Conservation (phyloP, 2,113 vertebrate genomes). For the Tragulus kanchil region DNA sequence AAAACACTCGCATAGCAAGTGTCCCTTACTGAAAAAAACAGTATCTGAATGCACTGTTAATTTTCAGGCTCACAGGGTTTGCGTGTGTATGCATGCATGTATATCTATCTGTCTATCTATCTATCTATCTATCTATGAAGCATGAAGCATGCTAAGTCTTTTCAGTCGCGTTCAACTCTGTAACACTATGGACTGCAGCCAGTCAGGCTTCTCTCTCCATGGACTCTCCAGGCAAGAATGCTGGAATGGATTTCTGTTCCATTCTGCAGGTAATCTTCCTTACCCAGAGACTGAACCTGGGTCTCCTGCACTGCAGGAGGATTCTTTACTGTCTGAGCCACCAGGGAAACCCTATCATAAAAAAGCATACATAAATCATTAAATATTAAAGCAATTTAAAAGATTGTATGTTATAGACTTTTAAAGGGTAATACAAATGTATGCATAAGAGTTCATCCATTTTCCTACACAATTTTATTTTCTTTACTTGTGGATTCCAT, state of each 20-base stretch:
- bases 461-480: slow-evolving; percentile 9
- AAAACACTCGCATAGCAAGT: not conserved
- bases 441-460: not conserved
- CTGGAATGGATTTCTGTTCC: not conserved
- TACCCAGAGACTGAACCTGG: not conserved
- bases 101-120: not conserved
- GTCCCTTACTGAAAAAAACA: not conserved
- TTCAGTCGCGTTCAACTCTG: not conserved
- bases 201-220: rapidly evolving
- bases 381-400: slow-evolving; percentile 5
- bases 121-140: too few relatives aligned
- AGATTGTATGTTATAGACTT: not conserved
- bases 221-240: not conserved
- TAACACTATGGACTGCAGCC: not conserved
- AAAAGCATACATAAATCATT: not conserved
- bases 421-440: not conserved
- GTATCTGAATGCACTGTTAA: not conserved
- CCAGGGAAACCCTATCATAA: not conserved
- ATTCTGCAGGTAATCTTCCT: not conserved
- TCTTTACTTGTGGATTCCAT: not conserved
- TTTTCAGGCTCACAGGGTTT: not conserved
- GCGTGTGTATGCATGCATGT: not conserved
- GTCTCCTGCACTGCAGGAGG: not conserved
- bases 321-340: not conserved
- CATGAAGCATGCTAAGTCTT: not conserved